Conservation (phyloP, 2,888 invertebrate genomes). For the Andrena flavipes region DNA sequence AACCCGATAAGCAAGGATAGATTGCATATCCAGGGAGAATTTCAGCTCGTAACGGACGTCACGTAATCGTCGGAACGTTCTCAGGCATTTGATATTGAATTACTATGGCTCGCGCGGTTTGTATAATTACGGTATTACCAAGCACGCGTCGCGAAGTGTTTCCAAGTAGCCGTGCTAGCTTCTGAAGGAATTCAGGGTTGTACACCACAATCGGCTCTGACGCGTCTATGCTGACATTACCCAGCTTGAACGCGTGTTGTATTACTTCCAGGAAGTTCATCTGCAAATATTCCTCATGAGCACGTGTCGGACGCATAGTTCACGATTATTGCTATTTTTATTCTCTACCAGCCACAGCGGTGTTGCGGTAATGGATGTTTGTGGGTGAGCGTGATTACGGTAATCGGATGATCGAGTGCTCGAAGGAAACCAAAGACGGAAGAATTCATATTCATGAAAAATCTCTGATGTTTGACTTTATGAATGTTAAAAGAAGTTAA, state of each 20-base stretch:
- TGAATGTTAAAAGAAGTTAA: too few species aligned
- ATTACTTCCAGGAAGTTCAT: conserved; percentile 60
- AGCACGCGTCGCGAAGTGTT: conserved; percentile 59
- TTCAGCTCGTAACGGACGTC: background rate
- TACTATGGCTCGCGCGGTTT: conserved; percentile 9
- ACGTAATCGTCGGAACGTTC: background rate
- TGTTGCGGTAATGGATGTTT: background rate
- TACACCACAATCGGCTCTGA: conserved; percentile 49
- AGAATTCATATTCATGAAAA: too few species aligned
- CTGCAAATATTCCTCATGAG: conserved; percentile 41
- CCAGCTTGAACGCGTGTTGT: conserved; percentile 37
- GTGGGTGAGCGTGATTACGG: too few species aligned
- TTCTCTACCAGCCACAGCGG: background rate
- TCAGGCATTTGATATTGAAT: background rate
- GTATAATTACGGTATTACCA: conserved; percentile 55
- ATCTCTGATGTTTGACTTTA: too few species aligned
- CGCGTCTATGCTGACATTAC: conserved; percentile 49
- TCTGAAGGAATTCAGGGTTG: conserved; percentile 39
- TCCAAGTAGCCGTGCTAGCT: conserved; percentile 50
- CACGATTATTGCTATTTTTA: background rate
- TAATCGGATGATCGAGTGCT: too few species aligned
- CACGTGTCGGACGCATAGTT: background rate
- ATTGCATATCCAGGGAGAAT: background rate
- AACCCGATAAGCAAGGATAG: background rate
- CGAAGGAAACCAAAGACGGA: too few species aligned